Evolutionary conservation across 2,888 invertebrate species (phyloP), one percentile per base, ranked within the genome.

Genomic region (Barypeithes pellucidus): DNA sequence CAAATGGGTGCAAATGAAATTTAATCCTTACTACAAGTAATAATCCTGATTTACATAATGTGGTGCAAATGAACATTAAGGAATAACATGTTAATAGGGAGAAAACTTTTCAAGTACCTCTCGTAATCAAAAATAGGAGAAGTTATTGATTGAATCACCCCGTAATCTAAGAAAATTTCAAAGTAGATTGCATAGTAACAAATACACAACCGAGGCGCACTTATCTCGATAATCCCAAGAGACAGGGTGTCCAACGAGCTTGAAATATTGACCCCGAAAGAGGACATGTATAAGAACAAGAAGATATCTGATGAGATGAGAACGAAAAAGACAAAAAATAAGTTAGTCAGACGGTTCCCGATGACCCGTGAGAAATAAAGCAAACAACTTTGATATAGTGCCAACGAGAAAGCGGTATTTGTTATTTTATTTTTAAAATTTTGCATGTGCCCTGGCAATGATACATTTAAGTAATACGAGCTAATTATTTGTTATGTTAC

Each of bases 181-280:
- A 57, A 57, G 54, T 16, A 57, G 54, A 57, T 57, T 57, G 54
- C 54, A 57, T 57, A 57, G 54, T 57, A 57, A 57, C 54, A 57
- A 52, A 33, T 33, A 16, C 33, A 33, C 16, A 16, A 57, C 33
- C 54, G 18, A 16, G 54, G 16, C 54, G 33, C 33, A 33, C 61
- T 68, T 68, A 68, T 68, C 68, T 41, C 52, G 54, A 54, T 69
- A 69, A 69, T 69, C 62, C 69, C 52, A 61, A 69, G 69, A 69
- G 69, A 69, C 69, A 69, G 69, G 69, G 69, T 63, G 69, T 69
- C 69, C 69, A 63, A 54, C 69, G 41, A 69, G 62, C 54, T 62
- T 69, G 69, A 69, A 69, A 69, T 69, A 63, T 69, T 69, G 62
- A 69, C 62, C 69, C 69, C 62, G 61, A 68, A 69, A 69, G 60